Evolutionary conservation across 2,888 invertebrate genomes (phyloP), one percentile per base, ranked within the genome.

Genomic region (Bhutanitis thaidina): DNA sequence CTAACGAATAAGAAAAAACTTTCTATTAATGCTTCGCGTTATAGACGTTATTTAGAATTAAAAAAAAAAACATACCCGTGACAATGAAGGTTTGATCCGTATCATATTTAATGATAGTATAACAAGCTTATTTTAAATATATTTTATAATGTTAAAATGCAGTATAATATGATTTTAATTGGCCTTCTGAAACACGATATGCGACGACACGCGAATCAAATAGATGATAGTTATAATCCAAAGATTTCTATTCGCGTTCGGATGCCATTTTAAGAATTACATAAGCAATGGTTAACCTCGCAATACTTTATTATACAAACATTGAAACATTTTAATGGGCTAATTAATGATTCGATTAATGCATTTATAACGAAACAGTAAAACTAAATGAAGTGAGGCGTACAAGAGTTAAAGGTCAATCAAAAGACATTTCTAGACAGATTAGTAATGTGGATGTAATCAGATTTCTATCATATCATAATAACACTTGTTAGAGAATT

Each of bases 311-410:
- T 40, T 29, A 40, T 40, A 25, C 40, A 40, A 40, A 40, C 29
- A 38, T 38, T 39, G 12, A 34, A 39, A 46, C 32, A 46, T 1
- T 16, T 39, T 32, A 34, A 48, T 27, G 34, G 35, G 1, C 27
- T 15, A 27, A 40, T 35, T 40, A 48, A 40, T 48, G 25, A 34
- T 34, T 39, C 25, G 14, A 39, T 34, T 14, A 40, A 47, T 40
- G 34, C 7, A 35, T 48, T 48, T 35, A 40, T 32, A 34, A 27
- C 47, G 37, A 45, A 37, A 44, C 13, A n/a, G n/a, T n/a, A n/a
- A n/a, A n/a, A n/a, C n/a, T n/a, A n/a, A n/a, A n/a, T n/a, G n/a
- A n/a, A n/a, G n/a, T 15, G 10, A 2, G 1, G 44, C 15, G 10
- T 36, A 34, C 5, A 20, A 20, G 20, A 20, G 20, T 5, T 20